Percentiles rank a stretch among this genome's conserved stretches.
These are phyloP conservation scores for Scaptomyza parva DNA, from an alignment of 2,888 invertebrate genomes.

Conservation along the genomic window DNA sequence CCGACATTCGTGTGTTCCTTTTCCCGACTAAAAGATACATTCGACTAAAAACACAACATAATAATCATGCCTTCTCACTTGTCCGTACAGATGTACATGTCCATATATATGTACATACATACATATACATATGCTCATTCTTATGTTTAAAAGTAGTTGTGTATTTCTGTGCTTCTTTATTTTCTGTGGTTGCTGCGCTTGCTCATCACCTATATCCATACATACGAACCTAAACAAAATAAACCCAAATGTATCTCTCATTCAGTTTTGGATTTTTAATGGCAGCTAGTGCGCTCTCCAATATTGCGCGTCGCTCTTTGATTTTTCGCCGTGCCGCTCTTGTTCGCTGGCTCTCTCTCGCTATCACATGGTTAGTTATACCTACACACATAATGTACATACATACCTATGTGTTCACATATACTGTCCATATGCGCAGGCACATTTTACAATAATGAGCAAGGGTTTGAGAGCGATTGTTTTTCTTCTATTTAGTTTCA, in stretches of 20 bases:
- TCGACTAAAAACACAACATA: conserved; percentile 76
- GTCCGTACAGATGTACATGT: conserved; percentile 13
- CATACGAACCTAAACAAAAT: conserved; percentile 52
- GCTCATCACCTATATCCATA: conserved; percentile 71
- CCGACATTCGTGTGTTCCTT: conserved; percentile 77
- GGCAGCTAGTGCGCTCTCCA: conserved; percentile 62
- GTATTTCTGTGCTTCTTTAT: conserved; percentile 43
- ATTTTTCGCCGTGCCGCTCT: conserved; percentile 24
- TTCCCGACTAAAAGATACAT: conserved; percentile 79
- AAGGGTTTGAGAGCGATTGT: conserved; percentile 36
- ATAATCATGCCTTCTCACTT: conserved; percentile 58
- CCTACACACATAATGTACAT: conserved; percentile 12
- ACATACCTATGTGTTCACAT: conserved; percentile 27
- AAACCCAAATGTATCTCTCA: conserved; percentile 77
- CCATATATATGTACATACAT: conserved; percentile 19
- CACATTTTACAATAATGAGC: conserved; percentile 32
- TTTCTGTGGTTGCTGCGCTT: conserved; percentile 53
- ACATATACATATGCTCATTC: conserved; percentile 10
- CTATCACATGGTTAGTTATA: conserved; percentile 43
- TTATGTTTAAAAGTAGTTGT: conserved; percentile 34
- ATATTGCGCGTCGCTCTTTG: conserved; percentile 20
- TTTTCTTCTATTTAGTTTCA: conserved; percentile 78
- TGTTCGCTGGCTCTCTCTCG: conserved; percentile 20
- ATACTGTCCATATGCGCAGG: conserved; percentile 36
- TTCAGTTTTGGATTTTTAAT: conserved; percentile 68